A percentile compares a stretch with the other conserved stretches of the same genome.
Conservation (phyloP, 2,888 invertebrate genomes). For the Biston stratarius region DNA sequence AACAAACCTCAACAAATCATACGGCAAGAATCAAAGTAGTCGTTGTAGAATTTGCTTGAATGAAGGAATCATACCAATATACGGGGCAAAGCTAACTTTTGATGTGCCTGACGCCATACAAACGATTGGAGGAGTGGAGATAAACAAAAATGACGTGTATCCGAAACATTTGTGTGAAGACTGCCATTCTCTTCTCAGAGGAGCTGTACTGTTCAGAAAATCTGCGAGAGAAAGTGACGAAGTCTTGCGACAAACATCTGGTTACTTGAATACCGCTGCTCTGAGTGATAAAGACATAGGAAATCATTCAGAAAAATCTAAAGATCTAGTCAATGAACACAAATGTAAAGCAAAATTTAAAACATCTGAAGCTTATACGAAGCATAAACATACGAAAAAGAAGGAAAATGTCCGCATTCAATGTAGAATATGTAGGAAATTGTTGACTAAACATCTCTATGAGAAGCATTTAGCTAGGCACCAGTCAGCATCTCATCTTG, state of each 20-base stretch:
- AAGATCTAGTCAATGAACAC: conserved; percentile 5
- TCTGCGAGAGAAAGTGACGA: conserved; percentile 60
- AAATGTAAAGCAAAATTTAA: conserved; percentile 37
- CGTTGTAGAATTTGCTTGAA: conserved; percentile 70
- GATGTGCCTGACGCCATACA: conserved; percentile 62
- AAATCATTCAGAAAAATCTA: conserved; percentile 12
- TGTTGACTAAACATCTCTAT: conserved; percentile 56
- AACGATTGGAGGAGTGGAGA: conserved; percentile 57
- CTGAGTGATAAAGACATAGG: conserved; percentile 20
- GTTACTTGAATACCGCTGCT: neutral
- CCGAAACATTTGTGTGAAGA: conserved; percentile 63
- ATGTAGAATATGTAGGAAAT: conserved; percentile 51
- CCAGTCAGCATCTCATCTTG: conserved; percentile 56
- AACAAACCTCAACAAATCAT: neutral
- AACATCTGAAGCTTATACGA: conserved; percentile 27
- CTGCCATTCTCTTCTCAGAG: conserved; percentile 58
- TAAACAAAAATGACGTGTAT: conserved; percentile 57
- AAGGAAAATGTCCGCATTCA: conserved; percentile 45
- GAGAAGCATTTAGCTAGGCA: conserved; percentile 58
- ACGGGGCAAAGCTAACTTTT: conserved; percentile 41
- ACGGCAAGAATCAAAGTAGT: neutral
- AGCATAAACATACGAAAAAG: conserved; percentile 35
- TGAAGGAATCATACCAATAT: conserved; percentile 61
- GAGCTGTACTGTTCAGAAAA: conserved; percentile 62
- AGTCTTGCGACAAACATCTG: conserved; percentile 45